These are phyloP conservation scores for Idris sp. DNA, from an alignment of 1,140 invertebrate species.

Conservation along the genomic window DNA sequence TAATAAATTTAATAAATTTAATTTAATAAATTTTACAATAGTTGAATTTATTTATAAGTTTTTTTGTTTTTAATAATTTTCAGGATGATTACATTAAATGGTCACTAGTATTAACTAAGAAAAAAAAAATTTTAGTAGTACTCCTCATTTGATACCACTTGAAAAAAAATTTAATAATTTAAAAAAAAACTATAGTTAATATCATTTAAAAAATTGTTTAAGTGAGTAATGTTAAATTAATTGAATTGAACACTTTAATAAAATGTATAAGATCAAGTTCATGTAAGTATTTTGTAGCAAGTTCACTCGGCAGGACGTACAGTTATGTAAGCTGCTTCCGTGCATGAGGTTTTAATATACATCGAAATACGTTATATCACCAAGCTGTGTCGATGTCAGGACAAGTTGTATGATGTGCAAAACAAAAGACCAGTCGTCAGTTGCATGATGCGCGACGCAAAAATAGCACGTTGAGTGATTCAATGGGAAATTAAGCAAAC, in stretches of 20 bases:
- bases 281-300: slow-evolving; percentile 39
- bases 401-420: slow-evolving; percentile 40
- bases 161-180: no score
- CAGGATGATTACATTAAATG: no score
- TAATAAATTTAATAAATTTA: no score
- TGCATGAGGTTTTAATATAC: slow-evolving; percentile 71
- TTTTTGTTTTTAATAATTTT: no score
- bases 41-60: no score
- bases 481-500: slow-evolving; percentile 30
- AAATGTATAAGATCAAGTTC: slow-evolving; percentile 32
- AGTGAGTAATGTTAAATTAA: slow-evolving; percentile 9
- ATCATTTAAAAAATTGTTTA: no score
- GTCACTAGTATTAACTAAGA: no score
- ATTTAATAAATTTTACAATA: no score
- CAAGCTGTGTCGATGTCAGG: slow-evolving; percentile 22
- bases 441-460: slow-evolving; percentile 15
- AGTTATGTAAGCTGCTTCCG: slow-evolving; percentile 72
- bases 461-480: slow-evolving; percentile 46
- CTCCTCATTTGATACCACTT: no score
- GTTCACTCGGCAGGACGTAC: slow-evolving; percentile 58
- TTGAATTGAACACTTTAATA: no score
- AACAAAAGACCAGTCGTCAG: slow-evolving; percentile 34
- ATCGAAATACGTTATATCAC: slow-evolving; percentile 55
- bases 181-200: no score
- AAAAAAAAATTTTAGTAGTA: no score